phyloP scores from a whole-genome alignment of 1,140 invertebrate genomes.

The Aethina tumida region DNA sequence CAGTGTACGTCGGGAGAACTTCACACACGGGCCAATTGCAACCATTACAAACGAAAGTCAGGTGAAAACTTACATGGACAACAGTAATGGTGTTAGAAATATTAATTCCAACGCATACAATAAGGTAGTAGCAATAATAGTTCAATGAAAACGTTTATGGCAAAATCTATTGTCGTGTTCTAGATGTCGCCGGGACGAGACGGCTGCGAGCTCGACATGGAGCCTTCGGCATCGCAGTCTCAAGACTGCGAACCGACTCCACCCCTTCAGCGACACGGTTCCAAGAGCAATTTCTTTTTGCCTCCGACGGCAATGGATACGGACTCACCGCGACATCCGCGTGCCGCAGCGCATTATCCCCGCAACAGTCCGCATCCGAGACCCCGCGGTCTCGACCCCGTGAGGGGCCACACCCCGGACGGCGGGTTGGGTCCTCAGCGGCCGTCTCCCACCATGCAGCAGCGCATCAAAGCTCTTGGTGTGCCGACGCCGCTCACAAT shows the following conservation, averaged over 20 bases:
- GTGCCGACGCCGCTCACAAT: slow-evolving; percentile 79
- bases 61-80: slow-evolving; percentile 95
- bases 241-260: slow-evolving; percentile 91
- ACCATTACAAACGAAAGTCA: slow-evolving; percentile 46
- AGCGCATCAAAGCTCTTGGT: slow-evolving; percentile 78
- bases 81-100: slow-evolving; percentile 77
- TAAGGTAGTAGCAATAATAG: slow-evolving; percentile 54
- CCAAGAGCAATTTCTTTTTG: slow-evolving; percentile 86
- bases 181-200: slow-evolving; percentile 71
- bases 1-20: slow-evolving; percentile 34
- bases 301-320: slow-evolving; percentile 45
- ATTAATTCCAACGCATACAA: slow-evolving; percentile 82
- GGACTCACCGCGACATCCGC: slow-evolving; percentile 53
- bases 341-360: slow-evolving; percentile 55
- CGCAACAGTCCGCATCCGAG: slow-evolving; percentile 68
- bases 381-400: slow-evolving; percentile 54
- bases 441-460: slow-evolving; percentile 78
- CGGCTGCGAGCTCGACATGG: slow-evolving; percentile 70
- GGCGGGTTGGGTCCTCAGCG: slow-evolving; percentile 41
- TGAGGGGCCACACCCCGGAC: slow-evolving; percentile 60
- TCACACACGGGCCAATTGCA: slow-evolving; percentile 34
- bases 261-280: slow-evolving; percentile 78
- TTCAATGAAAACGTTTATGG: neutral
- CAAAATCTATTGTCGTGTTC: slow-evolving; percentile 9
- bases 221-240: slow-evolving; percentile 76